Evolutionary conservation across 2,888 invertebrate genomes (phyloP).

Genomic region (Pharmacophagus antenor): DNA sequence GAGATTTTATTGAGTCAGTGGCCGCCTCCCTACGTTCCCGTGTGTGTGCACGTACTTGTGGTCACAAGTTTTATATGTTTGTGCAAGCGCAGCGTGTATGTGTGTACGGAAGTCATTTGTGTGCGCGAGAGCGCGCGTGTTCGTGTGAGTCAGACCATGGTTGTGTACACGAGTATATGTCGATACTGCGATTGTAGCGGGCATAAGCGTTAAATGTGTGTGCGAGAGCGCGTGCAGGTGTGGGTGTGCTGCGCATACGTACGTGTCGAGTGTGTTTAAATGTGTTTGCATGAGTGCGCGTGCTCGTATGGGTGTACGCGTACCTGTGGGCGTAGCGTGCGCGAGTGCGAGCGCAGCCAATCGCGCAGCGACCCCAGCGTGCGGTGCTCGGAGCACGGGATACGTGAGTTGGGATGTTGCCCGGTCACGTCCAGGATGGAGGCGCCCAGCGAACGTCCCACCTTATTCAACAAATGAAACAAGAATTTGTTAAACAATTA

Average conservation of each 20-base stretch:
- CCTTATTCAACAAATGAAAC: constrained; percentile 71
- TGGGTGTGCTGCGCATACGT: neutral
- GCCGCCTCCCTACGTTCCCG: too few species aligned
- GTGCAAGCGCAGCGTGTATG: neutral
- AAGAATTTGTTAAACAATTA: too few species aligned
- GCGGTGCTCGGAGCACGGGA: constrained; percentile 90
- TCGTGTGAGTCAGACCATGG: too few species aligned
- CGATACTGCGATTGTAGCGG: too few species aligned
- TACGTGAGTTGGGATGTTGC: constrained; percentile 89
- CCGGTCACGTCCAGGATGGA: constrained; percentile 91
- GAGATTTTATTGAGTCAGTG: too few species aligned
- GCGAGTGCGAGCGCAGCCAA: constrained; percentile 78
- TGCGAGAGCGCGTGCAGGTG: neutral
- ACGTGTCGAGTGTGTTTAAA: too few species aligned
- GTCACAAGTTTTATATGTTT: too few species aligned
- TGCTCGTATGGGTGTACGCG: neutral
- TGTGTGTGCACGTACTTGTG: too few species aligned
- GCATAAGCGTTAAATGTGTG: too few species aligned
- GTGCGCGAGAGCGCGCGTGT: neutral
- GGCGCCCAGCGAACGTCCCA: constrained; percentile 90
- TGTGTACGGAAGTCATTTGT: neutral
- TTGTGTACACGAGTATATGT: too few species aligned
- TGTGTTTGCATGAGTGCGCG: neutral
- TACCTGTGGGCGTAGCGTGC: constrained; percentile 69
- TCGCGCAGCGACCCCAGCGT: constrained; percentile 84